These are phyloP conservation scores for Epinotia nisella DNA, from an alignment of 2,888 invertebrate genomes.

Conservation along the genomic window DNA sequence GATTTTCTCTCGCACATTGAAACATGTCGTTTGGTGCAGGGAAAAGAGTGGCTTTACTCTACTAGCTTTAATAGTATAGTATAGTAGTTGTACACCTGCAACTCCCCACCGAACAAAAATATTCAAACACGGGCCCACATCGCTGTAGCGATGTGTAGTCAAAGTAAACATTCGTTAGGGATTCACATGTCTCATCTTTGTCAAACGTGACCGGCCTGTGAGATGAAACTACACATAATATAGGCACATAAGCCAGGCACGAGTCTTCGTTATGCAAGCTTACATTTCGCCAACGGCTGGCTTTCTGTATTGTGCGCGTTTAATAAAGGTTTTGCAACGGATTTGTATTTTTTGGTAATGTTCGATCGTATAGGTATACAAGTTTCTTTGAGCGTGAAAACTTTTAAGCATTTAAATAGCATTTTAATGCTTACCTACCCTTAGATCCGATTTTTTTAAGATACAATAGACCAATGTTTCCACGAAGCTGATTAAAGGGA, in stretches of 20 bases:
- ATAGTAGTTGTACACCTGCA: neutral
- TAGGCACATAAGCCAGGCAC: conserved; percentile 36
- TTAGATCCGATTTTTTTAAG: too few species aligned
- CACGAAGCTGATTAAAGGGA: too few species aligned
- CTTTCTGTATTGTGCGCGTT: conserved; percentile 21
- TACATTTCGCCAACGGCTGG: conserved; percentile 23
- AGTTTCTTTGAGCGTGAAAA: neutral
- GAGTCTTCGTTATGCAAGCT: conserved; percentile 43
- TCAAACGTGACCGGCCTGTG: conserved; percentile 70
- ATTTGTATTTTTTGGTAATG: neutral
- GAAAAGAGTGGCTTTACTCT: too few species aligned
- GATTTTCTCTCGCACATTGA: too few species aligned
- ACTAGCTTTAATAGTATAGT: too few species aligned
- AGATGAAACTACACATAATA: conserved; percentile 48
- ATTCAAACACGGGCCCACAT: conserved; percentile 41
- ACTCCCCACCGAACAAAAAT: conserved; percentile 39
- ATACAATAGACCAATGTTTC: too few species aligned
- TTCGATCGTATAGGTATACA: neutral
- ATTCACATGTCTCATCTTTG: conserved; percentile 70
- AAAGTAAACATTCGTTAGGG: conserved; percentile 78
- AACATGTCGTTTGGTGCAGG: too few species aligned
- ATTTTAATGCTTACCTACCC: neutral
- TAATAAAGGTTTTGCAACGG: neutral
- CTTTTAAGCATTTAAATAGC: neutral
- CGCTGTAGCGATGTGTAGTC: conserved; percentile 53